phyloP scores from a whole-genome alignment of 2,797 vertebrate genomes.

The Cephalopachus bancanus region DNA sequence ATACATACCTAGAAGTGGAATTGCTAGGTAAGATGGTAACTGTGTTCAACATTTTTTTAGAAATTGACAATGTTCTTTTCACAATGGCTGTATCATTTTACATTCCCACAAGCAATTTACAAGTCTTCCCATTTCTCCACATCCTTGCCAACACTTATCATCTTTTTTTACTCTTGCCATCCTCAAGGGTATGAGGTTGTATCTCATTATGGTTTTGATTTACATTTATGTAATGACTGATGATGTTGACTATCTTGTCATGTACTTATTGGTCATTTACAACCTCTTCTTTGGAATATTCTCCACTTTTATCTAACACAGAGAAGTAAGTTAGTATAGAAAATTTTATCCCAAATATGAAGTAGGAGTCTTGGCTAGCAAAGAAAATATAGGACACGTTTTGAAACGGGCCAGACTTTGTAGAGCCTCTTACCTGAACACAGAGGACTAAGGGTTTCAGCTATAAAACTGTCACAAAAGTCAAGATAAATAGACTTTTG shows the following conservation, averaged over 20 bases:
- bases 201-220: constrained; percentile 1
- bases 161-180: background rate
- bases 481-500: background rate
- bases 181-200: background rate
- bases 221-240: background rate
- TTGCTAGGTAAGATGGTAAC: background rate
- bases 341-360: background rate
- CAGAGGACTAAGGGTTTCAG: background rate
- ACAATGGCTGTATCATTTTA: background rate
- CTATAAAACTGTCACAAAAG: background rate
- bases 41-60: background rate
- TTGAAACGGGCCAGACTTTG: background rate
- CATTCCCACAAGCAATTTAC: background rate
- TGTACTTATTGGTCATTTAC: background rate
- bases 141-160: background rate
- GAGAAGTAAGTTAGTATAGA: background rate
- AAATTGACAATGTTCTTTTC: background rate
- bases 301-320: background rate
- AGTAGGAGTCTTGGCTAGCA: background rate
- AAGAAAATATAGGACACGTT: constrained; percentile 1
- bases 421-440: background rate
- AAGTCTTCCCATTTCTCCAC: background rate
- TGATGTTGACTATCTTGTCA: constrained; percentile 24
- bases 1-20: background rate
- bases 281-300: background rate